Evolutionary conservation across 2,113 vertebrate species (phyloP).

Genomic region (Oxyura jamaicensis): DNA sequence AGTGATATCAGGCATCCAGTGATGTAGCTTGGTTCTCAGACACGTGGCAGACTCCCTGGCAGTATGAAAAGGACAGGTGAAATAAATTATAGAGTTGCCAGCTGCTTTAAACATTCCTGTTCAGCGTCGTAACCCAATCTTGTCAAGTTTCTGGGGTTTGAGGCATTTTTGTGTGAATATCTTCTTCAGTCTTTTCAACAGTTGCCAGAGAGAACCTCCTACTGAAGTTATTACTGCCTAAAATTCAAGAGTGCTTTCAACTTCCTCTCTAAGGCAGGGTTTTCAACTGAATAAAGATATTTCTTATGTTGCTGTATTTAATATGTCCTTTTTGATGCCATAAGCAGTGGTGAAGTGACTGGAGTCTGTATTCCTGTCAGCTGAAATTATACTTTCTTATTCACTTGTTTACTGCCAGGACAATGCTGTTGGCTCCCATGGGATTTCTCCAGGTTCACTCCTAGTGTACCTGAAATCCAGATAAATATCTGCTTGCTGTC

Average conservation of each 20-base stretch:
- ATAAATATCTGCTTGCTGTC: neutral
- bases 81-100: constrained; percentile 36
- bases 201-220: constrained; percentile 26
- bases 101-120: constrained; percentile 21
- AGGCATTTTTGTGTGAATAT: constrained; percentile 5
- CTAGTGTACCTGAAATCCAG: neutral
- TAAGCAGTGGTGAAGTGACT: neutral
- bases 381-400: neutral
- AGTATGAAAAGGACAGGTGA: constrained; percentile 27
- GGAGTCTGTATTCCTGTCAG: neutral
- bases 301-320: neutral
- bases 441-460: neutral
- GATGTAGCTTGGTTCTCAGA: neutral
- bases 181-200: constrained; percentile 34
- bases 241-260: constrained; percentile 38
- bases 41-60: neutral
- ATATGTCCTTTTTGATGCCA: neutral
- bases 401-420: neutral
- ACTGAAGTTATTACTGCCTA: constrained; percentile 26
- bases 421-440: neutral
- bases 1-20: neutral
- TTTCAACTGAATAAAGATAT: constrained; percentile 18
- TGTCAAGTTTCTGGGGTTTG: constrained; percentile 21
- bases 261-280: neutral
- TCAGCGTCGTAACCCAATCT: neutral